Conservation (phyloP, 1,140 invertebrate species). For the Drosophila equinoxialis region DNA sequence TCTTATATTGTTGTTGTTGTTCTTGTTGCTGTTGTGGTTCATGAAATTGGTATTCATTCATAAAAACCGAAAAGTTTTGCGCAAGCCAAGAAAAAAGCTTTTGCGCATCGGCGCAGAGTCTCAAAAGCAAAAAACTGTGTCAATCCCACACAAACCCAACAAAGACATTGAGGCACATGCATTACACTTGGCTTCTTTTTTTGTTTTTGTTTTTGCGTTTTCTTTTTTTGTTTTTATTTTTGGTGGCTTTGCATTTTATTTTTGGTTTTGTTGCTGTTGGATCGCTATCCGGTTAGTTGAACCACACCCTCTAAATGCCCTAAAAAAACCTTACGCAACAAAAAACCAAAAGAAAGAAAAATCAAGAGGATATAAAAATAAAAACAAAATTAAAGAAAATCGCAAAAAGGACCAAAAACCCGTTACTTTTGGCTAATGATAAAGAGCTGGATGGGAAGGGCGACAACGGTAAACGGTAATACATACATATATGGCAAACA, state of each 20-base stretch:
- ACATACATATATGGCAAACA: not conserved
- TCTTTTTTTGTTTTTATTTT: constrained; percentile 8
- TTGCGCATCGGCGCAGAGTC: constrained; percentile 57
- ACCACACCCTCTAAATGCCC: constrained; percentile 78
- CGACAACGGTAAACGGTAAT: constrained; percentile 9
- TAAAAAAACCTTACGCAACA: constrained; percentile 80
- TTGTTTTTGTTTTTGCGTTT: constrained; percentile 3
- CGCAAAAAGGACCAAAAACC: constrained; percentile 19
- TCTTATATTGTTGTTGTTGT: not conserved
- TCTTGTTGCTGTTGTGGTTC: constrained; percentile 31
- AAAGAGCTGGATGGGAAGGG: not conserved
- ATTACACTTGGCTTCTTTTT: constrained; percentile 5
- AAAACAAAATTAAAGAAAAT: constrained; percentile 39
- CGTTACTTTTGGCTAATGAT: constrained; percentile 7
- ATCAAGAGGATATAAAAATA: constrained; percentile 40
- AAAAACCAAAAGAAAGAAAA: constrained; percentile 42
- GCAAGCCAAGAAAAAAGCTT: constrained; percentile 46
- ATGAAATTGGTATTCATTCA: constrained; percentile 58
- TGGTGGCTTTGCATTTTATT: not conserved
- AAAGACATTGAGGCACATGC: constrained; percentile 2
- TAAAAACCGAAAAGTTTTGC: constrained; percentile 55
- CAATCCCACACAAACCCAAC: constrained; percentile 40
- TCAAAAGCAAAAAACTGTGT: constrained; percentile 55
- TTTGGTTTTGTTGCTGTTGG: constrained; percentile 9
- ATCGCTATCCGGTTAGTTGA: constrained; percentile 42